Evolutionary conservation across 2,113 vertebrate genomes (phyloP).

Genomic region (Sialia sialis): DNA sequence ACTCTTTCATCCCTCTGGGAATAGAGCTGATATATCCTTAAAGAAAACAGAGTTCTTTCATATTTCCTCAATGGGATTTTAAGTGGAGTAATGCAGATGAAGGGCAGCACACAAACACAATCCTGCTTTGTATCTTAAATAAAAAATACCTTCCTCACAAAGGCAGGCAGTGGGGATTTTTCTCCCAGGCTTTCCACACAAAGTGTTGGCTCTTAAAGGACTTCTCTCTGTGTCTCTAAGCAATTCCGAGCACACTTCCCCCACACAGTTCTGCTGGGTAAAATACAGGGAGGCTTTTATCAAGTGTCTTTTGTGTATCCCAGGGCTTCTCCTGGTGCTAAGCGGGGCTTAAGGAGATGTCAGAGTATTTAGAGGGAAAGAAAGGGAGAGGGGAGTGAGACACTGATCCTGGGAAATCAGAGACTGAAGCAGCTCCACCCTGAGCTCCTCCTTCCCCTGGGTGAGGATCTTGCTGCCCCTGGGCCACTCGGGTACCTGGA

Average conservation of each 20-base stretch:
- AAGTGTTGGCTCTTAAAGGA: conserved; percentile 15
- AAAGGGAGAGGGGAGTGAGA: neutral
- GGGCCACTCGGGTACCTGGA: neutral
- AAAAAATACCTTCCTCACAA: conserved; percentile 16
- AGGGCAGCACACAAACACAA: conserved; percentile 24
- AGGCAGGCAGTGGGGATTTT: neutral
- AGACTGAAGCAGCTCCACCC: neutral
- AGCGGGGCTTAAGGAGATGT: neutral
- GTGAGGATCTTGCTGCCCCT: neutral
- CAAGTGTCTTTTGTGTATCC: neutral
- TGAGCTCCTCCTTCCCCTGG: neutral
- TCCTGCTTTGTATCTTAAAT: conserved; percentile 26
- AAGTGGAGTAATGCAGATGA: conserved; percentile 57
- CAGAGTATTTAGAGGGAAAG: neutral
- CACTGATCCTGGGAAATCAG: neutral
- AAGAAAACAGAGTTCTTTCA: conserved; percentile 46
- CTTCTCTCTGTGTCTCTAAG: neutral
- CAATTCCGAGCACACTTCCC: conserved; percentile 9
- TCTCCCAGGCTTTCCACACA: neutral
- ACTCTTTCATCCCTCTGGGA: conserved; percentile 43
- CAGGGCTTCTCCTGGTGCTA: neutral
- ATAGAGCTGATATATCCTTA: conserved; percentile 21
- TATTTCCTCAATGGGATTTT: conserved; percentile 49
- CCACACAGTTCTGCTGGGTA: neutral
- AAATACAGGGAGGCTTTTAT: conserved; percentile 12